Evolutionary conservation across 2,113 vertebrate species (phyloP).

Genomic region (Kryptolebias marmoratus): DNA sequence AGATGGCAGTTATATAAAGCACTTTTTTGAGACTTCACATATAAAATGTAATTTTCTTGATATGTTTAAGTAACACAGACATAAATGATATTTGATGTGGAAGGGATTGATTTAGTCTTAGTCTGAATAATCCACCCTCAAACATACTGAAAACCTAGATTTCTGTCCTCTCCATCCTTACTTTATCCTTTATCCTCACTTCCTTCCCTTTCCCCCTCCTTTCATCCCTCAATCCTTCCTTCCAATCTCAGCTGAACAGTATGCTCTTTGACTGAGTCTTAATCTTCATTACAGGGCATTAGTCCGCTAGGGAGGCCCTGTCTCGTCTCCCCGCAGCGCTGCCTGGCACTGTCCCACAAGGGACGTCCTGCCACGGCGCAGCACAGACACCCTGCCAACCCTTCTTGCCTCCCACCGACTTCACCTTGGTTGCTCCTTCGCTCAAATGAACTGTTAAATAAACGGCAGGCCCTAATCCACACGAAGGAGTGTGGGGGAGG

Average conservation of each 20-base stretch:
- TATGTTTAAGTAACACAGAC: too few species aligned
- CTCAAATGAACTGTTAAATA: constrained; percentile 91
- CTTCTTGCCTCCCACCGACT: constrained; percentile 45
- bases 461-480: constrained; percentile 87
- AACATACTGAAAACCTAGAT: constrained; percentile 27
- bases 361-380: constrained; percentile 72
- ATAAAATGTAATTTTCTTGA: too few species aligned
- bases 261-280: constrained; percentile 92
- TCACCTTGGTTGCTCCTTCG: constrained; percentile 79
- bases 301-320: constrained; percentile 84
- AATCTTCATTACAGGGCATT: constrained; percentile 99
- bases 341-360: constrained; percentile 85
- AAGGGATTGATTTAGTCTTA: not conserved
- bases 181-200: constrained; percentile 63
- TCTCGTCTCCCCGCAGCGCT: constrained; percentile 81
- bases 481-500: constrained; percentile 54
- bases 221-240: constrained; percentile 56
- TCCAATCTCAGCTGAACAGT: constrained; percentile 77
- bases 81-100: too few species aligned
- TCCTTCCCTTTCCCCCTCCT: constrained; percentile 63
- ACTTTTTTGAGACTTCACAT: too few species aligned
- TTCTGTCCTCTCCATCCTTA: constrained; percentile 47
- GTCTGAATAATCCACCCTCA: constrained; percentile 32
- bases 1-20: too few species aligned
- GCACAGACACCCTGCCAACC: constrained; percentile 72